Percentiles rank a stretch among this genome's conserved stretches.
Evolutionary conservation across 1,140 invertebrate genomes (phyloP).

Genomic region (Diabrotica undecimpunctata): DNA sequence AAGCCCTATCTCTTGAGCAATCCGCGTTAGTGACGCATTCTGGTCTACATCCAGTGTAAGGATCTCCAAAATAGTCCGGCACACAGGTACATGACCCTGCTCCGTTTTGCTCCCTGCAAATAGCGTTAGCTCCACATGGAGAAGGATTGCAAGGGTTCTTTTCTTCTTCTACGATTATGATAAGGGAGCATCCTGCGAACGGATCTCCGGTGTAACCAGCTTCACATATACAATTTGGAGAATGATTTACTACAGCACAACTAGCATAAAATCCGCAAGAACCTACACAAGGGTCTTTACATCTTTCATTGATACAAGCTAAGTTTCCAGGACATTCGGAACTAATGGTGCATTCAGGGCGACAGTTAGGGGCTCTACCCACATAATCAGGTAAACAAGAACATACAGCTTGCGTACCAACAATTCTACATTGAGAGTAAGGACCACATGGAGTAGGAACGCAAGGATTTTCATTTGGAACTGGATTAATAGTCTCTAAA

Average conservation of each 20-base stretch:
- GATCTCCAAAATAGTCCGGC: slow-evolving; percentile 67
- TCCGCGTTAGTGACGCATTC: slow-evolving; percentile 69
- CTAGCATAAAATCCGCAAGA: slow-evolving; percentile 69
- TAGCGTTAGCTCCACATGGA: slow-evolving; percentile 70
- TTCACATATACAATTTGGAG: slow-evolving; percentile 69
- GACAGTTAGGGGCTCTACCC: slow-evolving; percentile 70
- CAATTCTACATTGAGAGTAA: slow-evolving; percentile 70
- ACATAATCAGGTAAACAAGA: slow-evolving; percentile 69
- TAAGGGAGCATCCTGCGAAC: slow-evolving; percentile 59
- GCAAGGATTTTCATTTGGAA: slow-evolving; percentile 59
- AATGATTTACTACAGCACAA: slow-evolving; percentile 70
- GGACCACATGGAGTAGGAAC: slow-evolving; percentile 76
- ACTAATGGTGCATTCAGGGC: slow-evolving; percentile 72
- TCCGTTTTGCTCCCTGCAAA: slow-evolving; percentile 62
- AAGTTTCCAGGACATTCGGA: slow-evolving; percentile 71
- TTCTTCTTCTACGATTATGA: slow-evolving; percentile 38
- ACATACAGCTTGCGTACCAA: slow-evolving; percentile 67
- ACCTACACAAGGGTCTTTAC: slow-evolving; percentile 72
- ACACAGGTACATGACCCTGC: slow-evolving; percentile 70
- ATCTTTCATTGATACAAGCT: slow-evolving; percentile 72
- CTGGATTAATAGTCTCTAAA: slow-evolving; percentile 17
- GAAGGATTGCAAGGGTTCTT: slow-evolving; percentile 60
- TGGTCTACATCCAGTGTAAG: slow-evolving; percentile 65
- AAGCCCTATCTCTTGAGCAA: slow-evolving; percentile 64
- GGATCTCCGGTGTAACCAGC: slow-evolving; percentile 73